Evolutionary conservation across 2,797 vertebrate species (phyloP).

Genomic region (Triplophysa bombifrons): DNA sequence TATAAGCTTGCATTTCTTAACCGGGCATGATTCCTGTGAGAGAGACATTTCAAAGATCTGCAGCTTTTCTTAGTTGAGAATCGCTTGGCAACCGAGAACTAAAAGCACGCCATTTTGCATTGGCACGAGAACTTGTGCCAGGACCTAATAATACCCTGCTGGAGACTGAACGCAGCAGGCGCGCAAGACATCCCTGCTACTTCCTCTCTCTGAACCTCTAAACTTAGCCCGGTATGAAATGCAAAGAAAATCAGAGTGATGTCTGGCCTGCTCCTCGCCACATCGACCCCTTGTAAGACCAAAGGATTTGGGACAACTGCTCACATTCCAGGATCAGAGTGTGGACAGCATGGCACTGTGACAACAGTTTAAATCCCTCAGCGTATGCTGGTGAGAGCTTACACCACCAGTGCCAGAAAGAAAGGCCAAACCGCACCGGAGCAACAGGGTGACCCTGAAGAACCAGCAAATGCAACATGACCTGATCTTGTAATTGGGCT

Average conservation of each 20-base stretch:
- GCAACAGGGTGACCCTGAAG: neutral
- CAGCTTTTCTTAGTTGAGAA: slow-evolving; percentile 35
- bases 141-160: slow-evolving; percentile 66
- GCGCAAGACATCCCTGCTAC: slow-evolving; percentile 49
- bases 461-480: neutral
- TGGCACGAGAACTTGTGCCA: slow-evolving; percentile 46
- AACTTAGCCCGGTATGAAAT: slow-evolving; percentile 44
- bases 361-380: slow-evolving; percentile 57
- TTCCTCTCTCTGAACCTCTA: slow-evolving; percentile 63
- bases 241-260: slow-evolving; percentile 5
- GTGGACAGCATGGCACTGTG: slow-evolving; percentile 53
- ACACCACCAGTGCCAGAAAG: slow-evolving; percentile 13
- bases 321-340: slow-evolving; percentile 60
- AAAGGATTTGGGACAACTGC: slow-evolving; percentile 70
- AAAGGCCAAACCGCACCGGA: neutral
- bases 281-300: slow-evolving; percentile 65
- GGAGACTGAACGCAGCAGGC: slow-evolving; percentile 48
- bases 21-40: neutral
- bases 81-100: slow-evolving; percentile 43
- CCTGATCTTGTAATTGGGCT: neutral
- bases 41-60: slow-evolving; percentile 32
- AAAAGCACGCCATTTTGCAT: slow-evolving; percentile 58
- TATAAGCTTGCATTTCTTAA: slow-evolving; percentile 16
- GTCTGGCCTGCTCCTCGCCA: slow-evolving; percentile 61
- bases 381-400: slow-evolving; percentile 39